phyloP scores from a whole-genome alignment of 2,113 vertebrate genomes.

The Uria lomvia region DNA sequence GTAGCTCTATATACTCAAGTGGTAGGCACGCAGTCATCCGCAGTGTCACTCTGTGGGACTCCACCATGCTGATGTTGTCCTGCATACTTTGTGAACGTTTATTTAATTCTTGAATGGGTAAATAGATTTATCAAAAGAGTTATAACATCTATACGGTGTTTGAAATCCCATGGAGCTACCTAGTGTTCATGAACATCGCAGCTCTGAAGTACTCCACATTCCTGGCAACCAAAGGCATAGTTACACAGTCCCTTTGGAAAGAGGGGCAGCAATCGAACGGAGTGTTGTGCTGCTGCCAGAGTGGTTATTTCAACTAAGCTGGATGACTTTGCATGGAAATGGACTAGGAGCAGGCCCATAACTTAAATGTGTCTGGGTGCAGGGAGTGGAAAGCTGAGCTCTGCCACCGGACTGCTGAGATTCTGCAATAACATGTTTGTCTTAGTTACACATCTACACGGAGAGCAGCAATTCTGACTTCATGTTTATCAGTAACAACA shows the following conservation, averaged over 20 bases:
- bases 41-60: background rate
- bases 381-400: background rate
- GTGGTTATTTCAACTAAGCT: background rate
- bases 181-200: background rate
- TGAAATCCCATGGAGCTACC: background rate
- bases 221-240: background rate
- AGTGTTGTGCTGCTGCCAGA: background rate
- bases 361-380: background rate
- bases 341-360: background rate
- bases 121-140: background rate
- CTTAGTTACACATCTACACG: background rate
- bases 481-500: background rate
- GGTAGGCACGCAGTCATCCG: background rate
- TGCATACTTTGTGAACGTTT: background rate
- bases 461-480: background rate
- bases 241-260: background rate
- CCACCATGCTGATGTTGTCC: background rate
- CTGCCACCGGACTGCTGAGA: background rate
- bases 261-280: background rate
- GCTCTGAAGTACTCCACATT: background rate
- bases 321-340: background rate
- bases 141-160: background rate
- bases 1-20: background rate
- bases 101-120: background rate
- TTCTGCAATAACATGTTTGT: background rate